Conservation (phyloP, 2,113 vertebrate genomes). For the Nansenia antarctica region DNA sequence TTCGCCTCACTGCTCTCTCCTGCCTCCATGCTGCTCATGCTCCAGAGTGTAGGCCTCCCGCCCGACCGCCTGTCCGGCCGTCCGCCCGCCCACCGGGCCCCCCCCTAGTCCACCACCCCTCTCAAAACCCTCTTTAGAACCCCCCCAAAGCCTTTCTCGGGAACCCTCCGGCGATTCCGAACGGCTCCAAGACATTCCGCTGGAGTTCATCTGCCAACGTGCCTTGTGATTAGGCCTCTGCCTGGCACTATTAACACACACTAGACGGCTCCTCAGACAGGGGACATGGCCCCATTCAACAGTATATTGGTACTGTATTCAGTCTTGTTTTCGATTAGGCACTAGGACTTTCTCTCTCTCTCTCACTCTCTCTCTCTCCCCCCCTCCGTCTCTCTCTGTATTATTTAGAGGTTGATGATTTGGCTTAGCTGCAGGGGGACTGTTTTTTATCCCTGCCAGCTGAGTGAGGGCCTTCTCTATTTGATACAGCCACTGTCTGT, state of each 20-base stretch:
- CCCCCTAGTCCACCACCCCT: neutral
- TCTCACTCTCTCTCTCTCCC: no score
- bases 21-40: neutral
- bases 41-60: conserved; percentile 20
- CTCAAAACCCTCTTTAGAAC: neutral
- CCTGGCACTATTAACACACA: neutral
- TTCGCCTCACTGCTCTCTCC: neutral
- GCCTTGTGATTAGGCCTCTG: neutral
- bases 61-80: no score
- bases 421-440: conserved; percentile 46
- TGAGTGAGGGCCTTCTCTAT: neutral
- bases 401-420: conserved; percentile 54
- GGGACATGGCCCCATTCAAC: no score
- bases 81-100: no score
- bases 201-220: conserved; percentile 2
- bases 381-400: conserved; percentile 22
- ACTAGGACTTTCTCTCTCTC: no score
- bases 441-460: conserved; percentile 37
- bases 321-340: neutral
- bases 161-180: no score
- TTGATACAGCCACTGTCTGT: neutral
- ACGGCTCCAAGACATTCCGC: neutral
- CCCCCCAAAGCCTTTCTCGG: no score
- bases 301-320: neutral
- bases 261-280: neutral